A percentile compares a stretch with the other conserved stretches of the same genome.
Evolutionary conservation across 2,113 vertebrate genomes (phyloP).

Genomic region (Erinaceus europaeus): DNA sequence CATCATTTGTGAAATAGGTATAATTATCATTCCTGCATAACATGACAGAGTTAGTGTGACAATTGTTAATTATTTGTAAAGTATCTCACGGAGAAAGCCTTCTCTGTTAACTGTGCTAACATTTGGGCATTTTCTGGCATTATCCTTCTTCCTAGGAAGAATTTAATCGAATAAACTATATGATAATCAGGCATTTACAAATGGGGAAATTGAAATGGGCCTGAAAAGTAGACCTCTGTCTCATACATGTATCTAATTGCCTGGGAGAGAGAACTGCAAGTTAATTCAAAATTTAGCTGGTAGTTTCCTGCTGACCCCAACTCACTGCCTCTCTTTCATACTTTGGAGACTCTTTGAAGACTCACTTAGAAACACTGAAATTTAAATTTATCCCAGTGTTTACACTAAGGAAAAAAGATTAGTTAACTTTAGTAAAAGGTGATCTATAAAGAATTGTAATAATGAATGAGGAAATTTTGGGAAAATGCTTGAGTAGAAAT

Average conservation of each 20-base stretch:
- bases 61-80: not conserved
- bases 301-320: not conserved
- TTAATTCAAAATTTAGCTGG: not conserved
- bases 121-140: not conserved
- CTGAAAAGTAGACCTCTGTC: too few relatives aligned
- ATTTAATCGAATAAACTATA: not conserved
- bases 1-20: not conserved
- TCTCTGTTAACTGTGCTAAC: not conserved
- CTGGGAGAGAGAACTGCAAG: not conserved
- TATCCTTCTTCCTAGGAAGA: not conserved
- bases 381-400: not conserved
- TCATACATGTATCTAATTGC: not conserved
- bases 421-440: not conserved
- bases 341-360: not conserved
- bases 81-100: not conserved
- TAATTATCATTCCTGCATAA: not conserved
- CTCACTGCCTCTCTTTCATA: not conserved
- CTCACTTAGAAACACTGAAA: not conserved
- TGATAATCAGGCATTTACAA: not conserved
- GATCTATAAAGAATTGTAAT: conserved; percentile 9
- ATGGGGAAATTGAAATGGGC: not conserved
- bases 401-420: not conserved
- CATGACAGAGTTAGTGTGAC: not conserved
- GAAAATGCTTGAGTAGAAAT: not conserved
- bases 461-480: conserved; percentile 14